Evolutionary conservation across 2,797 vertebrate genomes (phyloP), one percentile per base, ranked within the genome.

Genomic region (Phrynocephalus forsythii): DNA sequence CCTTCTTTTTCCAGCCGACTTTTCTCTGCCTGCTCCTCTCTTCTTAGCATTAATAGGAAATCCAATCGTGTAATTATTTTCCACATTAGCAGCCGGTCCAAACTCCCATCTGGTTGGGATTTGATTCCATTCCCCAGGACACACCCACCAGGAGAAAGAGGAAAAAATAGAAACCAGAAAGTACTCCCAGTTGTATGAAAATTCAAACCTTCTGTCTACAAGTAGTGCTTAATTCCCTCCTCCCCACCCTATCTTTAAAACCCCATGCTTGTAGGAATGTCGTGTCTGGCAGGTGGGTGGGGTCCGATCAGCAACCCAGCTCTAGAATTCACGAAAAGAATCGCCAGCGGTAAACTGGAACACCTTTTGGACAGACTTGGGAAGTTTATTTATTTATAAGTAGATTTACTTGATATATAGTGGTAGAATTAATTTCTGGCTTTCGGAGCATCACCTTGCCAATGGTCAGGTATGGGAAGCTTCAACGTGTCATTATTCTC

Each of bases 1-100:
- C 80, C 26, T 80, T 81, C 66, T 44, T 76, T 80, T 82, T 15
- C 0, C 28, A 48, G 56, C 56, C n/a, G 66, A 48, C 60, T 78
- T 84, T 83, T 68, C 82, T 91, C 52, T 80, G 84, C 88, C 93
- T 89, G 84, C 91, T 86, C 91, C 91, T 78, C 0, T 15, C 18
- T 13, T 78, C 91, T 91, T 82, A 60, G 92, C 87, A 93, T 91
- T 92, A 94, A 91, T 94, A 84, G 83, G 91, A 91, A 92, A 93
- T 91, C 86, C 93, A 93, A 78, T 85, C 79, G 86, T 91, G 93
- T 92, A 90, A 92, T 94, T 93, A 94, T 94, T 94, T 95, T 95
- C 93, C 92, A 89, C 92, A 92, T 94, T 95, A 94, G 84, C 89
- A 79, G 85, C 90, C 86, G 94, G 93, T 91, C 88, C 87, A 82